Conservation (phyloP, 2,888 invertebrate genomes). For the Acanthosepion lycidas region DNA sequence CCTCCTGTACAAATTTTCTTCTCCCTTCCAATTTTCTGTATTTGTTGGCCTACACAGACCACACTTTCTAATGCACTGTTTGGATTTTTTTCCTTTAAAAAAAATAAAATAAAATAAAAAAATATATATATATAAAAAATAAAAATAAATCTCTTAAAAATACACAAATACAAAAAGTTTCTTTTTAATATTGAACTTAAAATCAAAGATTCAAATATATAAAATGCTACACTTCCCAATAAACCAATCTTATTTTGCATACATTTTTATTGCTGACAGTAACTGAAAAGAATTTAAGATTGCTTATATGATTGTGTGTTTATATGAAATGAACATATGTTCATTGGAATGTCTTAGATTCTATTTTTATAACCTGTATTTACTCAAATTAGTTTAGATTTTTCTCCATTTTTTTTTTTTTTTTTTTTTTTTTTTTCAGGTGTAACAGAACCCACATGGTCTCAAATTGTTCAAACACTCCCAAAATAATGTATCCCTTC, state of each 20-base stretch:
- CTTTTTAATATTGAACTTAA: background rate
- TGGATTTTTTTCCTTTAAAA: background rate
- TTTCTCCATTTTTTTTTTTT: background rate
- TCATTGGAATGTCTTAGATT: conserved; percentile 13
- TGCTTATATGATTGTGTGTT: background rate
- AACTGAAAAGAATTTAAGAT: conserved; percentile 13
- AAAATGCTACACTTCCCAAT: background rate
- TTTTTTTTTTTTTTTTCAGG: background rate
- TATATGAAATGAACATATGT: background rate
- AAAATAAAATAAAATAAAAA: too few species aligned
- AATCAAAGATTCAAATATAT: background rate
- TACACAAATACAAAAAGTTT: background rate
- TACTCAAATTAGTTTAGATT: background rate
- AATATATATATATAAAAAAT: too few species aligned
- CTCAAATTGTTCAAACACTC: background rate
- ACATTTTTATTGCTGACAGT: background rate
- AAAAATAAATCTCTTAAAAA: background rate
- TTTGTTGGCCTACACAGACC: background rate
- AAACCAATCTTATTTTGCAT: conserved; percentile 4
- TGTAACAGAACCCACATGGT: background rate
- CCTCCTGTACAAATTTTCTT: background rate
- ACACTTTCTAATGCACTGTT: conserved; percentile 6
- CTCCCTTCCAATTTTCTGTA: background rate
- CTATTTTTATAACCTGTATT: conserved; percentile 1
- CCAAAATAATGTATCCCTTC: background rate